A percentile compares a stretch with the other conserved stretches of the same genome.
phyloP scores from a whole-genome alignment of 92 coral and sea anemone species.

The Isaurus tuberculatus region DNA sequence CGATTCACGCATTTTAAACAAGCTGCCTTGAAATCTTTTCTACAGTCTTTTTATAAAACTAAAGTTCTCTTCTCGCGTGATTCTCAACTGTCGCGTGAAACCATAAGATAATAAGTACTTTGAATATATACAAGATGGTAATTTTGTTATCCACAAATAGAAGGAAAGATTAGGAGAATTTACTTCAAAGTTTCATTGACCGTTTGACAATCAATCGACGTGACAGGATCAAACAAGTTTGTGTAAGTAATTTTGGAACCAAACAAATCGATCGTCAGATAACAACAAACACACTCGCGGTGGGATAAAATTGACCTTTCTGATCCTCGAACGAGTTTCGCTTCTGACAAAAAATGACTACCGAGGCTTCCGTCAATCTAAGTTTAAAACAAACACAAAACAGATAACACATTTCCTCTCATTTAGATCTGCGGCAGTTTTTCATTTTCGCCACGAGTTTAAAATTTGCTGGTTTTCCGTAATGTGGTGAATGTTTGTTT shows the following conservation, averaged over 20 bases:
- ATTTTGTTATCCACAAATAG: conserved; percentile 28
- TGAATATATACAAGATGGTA: conserved; percentile 25
- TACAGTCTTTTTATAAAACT: background rate
- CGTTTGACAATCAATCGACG: conserved; percentile 34
- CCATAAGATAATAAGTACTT: conserved; percentile 13
- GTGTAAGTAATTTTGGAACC: conserved; percentile 50
- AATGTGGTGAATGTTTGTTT: conserved; percentile 75
- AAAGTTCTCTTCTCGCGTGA: conserved; percentile 11
- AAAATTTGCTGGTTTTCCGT: conserved; percentile 34
- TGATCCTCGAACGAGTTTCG: conserved; percentile 26
- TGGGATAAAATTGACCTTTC: conserved; percentile 48
- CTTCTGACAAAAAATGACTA: conserved; percentile 3
- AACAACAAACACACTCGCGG: conserved; percentile 51
- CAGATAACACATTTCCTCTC: conserved; percentile 20
- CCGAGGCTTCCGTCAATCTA: conserved; percentile 22
- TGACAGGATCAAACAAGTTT: conserved; percentile 54
- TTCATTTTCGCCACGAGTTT: conserved; percentile 15
- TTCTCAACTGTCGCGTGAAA: conserved; percentile 37
- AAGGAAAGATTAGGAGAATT: conserved; percentile 40
- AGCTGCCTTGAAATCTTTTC: background rate
- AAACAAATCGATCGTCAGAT: conserved; percentile 50
- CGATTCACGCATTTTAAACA: conserved; percentile 35
- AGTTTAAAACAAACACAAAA: conserved; percentile 22
- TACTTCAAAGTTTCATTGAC: conserved; percentile 19
- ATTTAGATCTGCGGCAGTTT: conserved; percentile 20